phyloP scores from a whole-genome alignment of 2,888 invertebrate genomes.

The Plagodis pulveraria region DNA sequence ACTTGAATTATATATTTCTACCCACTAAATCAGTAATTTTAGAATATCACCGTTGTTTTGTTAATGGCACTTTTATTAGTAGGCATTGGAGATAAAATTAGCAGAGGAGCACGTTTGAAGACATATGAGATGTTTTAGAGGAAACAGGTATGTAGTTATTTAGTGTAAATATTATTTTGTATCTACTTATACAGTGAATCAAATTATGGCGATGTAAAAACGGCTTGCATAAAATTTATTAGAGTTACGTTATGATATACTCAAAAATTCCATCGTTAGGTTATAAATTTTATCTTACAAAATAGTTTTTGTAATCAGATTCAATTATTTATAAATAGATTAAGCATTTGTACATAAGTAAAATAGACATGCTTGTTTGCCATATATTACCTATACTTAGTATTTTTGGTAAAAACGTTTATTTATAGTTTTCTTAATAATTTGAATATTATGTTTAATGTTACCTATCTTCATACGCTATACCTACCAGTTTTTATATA shows the following conservation, averaged over 20 bases:
- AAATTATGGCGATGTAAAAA: constrained; percentile 6
- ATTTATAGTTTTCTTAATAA: background rate
- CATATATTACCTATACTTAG: constrained; percentile 5
- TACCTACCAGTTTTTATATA: no score
- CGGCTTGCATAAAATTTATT: background rate
- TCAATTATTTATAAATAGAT: constrained; percentile 56
- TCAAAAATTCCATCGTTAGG: no score
- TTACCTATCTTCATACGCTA: no score
- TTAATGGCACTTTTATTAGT: constrained; percentile 19
- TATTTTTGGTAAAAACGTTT: background rate
- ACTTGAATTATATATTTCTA: constrained; percentile 26
- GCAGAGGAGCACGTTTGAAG: background rate
- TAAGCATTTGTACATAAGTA: constrained; percentile 57
- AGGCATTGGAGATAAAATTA: background rate
- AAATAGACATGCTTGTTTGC: constrained; percentile 43
- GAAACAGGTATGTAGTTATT: background rate
- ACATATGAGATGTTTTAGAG: background rate
- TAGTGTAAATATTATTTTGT: constrained; percentile 18
- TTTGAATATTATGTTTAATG: no score
- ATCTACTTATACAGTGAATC: background rate
- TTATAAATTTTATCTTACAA: background rate
- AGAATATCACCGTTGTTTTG: constrained; percentile 26
- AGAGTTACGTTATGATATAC: background rate
- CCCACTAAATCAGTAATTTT: constrained; percentile 9
- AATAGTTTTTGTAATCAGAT: constrained; percentile 29